phyloP scores from a whole-genome alignment of 2,888 invertebrate genomes.

The Eristalinus sepulchralis region DNA sequence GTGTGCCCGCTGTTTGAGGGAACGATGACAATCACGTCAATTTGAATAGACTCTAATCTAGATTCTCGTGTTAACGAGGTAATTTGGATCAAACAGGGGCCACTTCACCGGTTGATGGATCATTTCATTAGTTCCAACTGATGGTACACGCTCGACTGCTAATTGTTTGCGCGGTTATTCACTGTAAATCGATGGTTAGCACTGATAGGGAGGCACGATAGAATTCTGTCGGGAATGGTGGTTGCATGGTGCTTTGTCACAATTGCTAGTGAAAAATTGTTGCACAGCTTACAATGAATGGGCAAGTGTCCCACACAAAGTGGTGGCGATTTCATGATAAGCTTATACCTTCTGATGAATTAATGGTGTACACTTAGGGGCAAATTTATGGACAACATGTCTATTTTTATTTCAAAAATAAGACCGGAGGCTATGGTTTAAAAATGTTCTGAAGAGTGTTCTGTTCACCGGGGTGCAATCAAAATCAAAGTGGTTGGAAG shows the following conservation, averaged over 20 bases:
- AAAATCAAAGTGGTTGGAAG: no score
- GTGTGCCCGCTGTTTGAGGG: not conserved
- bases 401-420: not conserved
- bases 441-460: not conserved
- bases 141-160: conserved; percentile 1
- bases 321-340: not conserved
- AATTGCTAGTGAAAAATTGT: not conserved
- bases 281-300: no score
- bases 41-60: not conserved
- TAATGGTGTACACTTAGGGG: not conserved
- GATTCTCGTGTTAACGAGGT: not conserved
- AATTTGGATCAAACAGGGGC: not conserved
- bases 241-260: not conserved
- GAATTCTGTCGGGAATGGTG: not conserved
- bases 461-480: no score
- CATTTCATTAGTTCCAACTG: conserved; percentile 13
- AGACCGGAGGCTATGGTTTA: not conserved
- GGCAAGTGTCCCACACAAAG: not conserved
- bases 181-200: not conserved
- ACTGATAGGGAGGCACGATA: not conserved
- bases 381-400: not conserved
- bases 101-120: conserved; percentile 4
- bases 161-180: conserved; percentile 1
- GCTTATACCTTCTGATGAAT: not conserved
- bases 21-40: conserved; percentile 4